Evolutionary conservation across 2,888 invertebrate species (phyloP), one percentile per base, ranked within the genome.

Genomic region (Catocala nupta): DNA sequence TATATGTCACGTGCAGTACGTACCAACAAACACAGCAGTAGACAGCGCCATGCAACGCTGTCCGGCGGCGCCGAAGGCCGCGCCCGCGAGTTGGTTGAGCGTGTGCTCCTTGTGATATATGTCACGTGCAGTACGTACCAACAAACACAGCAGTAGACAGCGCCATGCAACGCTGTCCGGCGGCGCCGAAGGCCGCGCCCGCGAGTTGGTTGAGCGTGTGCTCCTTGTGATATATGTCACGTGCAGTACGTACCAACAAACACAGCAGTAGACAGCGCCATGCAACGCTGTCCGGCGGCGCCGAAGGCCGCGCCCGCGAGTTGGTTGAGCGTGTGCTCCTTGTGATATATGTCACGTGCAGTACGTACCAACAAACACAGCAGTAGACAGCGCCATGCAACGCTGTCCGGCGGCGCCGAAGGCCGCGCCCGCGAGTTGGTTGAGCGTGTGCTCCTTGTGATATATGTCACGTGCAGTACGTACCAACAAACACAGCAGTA

Each of bases 11-110:
- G 25, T 25, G 25, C 4, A 0, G 25, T 42, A 13, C 10, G 9
- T 52, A 75, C 98, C 98, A 0, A 99, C 99, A 88, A 99, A 97
- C 39, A 99, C 96, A 1, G 97, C 98, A 0, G 98, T 98, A 57
- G 99, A 98, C 55, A 99, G 95, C 0, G 99, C 99, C 99, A 99
- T 99, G 89, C 99, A 99, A 48, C 99, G 95, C 91, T 99, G 99
- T 0, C 99, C 99, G 48, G 99, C 99, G 7, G 99, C 99, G 0
- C 99, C 99, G 91, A 99, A 99, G 0, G 99, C 99, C 0, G 99
- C 99, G 0, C 99, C 99, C 1, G 95, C 94, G 34, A 98, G 93
- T 86, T 99, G 98, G 86, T 99, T 99, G 42, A 99, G 94, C 0
- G 99, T 98, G 81, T 98, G 97, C 82, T 99, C 99, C 89, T 99